Evolutionary conservation across 2,113 vertebrate species (phyloP), one percentile per base, ranked within the genome.

Genomic region (Aspidoscelis tigris): DNA sequence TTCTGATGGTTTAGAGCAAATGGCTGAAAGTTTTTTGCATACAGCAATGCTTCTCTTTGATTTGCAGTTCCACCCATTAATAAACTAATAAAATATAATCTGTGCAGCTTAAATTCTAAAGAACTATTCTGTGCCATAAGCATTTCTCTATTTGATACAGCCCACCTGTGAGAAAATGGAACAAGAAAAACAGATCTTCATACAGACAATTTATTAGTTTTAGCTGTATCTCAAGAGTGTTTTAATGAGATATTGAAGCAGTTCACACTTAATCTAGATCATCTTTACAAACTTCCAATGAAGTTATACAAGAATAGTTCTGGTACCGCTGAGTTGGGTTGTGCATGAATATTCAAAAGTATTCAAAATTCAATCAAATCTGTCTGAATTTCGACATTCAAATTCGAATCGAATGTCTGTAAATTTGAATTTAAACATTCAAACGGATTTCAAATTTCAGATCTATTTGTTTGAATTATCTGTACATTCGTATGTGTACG

Each of bases 91-190:
- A 97, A 97, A 88, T 97, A 97, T 1, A 97, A 92, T 47, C 97
- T 95, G 92, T 97, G 97, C 4, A 97, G 94, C 77, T 97, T 97
- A 53, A 97, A 97, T 82, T 97, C 97, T 94, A 97, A 83, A 0
- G 97, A 97, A 80, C 97, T 97, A 84, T 97, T 97, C 84, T 97
- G 97, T 72, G 97, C 96, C 95, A 97, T 97, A 5, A 97, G 96
- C 96, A 97, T 97, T 90, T 97, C 97, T 88, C 97, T 94, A 93
- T 97, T 97, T 84, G 96, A 96, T 83, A 97, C 96, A 0, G 97
- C 97, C 97, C 97, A 97, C 86, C 97, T 97, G 85, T 74, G 88
- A 91, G 81, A 83, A 90, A 91, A 0, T 7, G 88, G 76, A 80
- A 91, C 70, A n/a, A 26, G 2, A 26, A 73, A 74, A 53, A 41